A percentile compares a stretch with the other conserved stretches of the same genome.
Conservation (phyloP, 2,113 vertebrate genomes). For the Setophaga petechia region DNA sequence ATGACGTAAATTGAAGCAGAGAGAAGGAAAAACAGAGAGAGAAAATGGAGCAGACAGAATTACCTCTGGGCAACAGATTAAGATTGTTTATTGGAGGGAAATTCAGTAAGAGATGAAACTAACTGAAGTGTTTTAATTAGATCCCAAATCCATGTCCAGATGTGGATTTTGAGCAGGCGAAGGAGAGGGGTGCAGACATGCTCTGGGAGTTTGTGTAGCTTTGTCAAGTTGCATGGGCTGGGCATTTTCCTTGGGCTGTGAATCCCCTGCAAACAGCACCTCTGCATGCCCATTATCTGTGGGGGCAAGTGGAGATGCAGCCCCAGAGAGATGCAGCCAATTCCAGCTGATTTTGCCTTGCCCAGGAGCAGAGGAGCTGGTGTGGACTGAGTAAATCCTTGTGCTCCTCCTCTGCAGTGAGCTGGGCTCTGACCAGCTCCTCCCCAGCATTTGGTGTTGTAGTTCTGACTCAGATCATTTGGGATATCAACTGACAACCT, state of each 20-base stretch:
- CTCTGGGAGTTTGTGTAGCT: neutral
- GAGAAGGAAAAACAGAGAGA: neutral
- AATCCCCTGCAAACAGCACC: neutral
- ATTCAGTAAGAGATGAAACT: neutral
- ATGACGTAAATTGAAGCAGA: neutral
- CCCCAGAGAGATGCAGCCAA: neutral
- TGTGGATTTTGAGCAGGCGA: neutral
- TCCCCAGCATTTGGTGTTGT: neutral
- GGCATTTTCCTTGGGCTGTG: rapidly evolving
- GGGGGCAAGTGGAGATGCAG: rapidly evolving
- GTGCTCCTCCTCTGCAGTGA: neutral
- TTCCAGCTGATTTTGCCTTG: neutral
- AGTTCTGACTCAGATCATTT: neutral
- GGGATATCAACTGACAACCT: neutral
- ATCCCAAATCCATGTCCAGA: neutral
- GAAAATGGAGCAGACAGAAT: neutral
- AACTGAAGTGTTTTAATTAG: slow-evolving; percentile 23
- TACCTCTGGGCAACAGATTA: slow-evolving; percentile 2
- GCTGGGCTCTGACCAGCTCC: neutral
- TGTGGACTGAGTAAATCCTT: neutral
- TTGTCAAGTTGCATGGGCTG: neutral
- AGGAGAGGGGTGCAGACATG: neutral
- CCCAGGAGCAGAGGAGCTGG: neutral
- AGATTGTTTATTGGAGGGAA: neutral
- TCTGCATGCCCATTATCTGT: rapidly evolving